Conservation (phyloP, 2,797 vertebrate species). For the Trichosurus vulpecula region DNA sequence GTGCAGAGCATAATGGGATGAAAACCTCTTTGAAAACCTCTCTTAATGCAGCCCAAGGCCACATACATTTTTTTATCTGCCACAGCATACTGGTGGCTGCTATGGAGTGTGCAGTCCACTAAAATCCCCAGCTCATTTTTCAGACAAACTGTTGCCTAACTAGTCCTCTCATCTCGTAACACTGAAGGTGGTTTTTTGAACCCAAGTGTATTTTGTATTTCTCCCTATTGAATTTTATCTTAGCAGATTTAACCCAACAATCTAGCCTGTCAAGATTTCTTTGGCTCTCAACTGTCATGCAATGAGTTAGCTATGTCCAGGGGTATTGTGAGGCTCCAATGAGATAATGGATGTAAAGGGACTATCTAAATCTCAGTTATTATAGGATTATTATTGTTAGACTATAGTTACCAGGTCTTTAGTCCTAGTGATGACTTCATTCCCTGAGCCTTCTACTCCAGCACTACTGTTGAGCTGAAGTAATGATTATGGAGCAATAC, state of each 20-base stretch:
- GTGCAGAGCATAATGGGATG: not conserved
- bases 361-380: not conserved
- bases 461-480: not conserved
- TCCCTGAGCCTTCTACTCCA: not conserved
- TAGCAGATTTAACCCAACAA: not conserved
- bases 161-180: not conserved
- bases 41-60: not conserved
- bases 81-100: not conserved
- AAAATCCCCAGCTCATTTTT: not conserved
- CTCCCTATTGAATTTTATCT: not conserved
- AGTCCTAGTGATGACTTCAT: not conserved
- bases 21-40: not conserved
- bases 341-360: not conserved
- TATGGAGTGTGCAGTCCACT: not conserved
- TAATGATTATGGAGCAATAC: not conserved
- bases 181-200: not conserved
- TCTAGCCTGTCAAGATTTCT: not conserved
- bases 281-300: not conserved
- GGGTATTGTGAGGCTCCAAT: not conserved
- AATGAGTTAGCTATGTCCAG: not conserved
- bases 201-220: not conserved
- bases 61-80: not conserved
- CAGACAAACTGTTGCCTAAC: not conserved
- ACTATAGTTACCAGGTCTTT: not conserved
- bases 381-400: not conserved